Percentiles rank a stretch among this genome's conserved stretches.
Evolutionary conservation across 64 coral and sea anemone species (phyloP).

Genomic region (Exaiptasia diaphana): DNA sequence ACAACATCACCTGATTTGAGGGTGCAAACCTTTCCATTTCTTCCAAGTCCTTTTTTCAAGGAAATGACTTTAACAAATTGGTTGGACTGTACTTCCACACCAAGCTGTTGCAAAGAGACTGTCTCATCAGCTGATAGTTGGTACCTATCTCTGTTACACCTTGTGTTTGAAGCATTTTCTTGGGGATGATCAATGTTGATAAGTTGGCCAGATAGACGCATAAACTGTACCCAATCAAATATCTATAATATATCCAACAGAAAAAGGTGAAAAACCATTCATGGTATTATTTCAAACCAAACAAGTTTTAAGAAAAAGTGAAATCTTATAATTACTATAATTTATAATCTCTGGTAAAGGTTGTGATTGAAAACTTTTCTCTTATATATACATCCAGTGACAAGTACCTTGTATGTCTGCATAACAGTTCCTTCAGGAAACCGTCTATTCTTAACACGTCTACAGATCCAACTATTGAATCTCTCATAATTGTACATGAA

Average conservation of each 20-base stretch:
- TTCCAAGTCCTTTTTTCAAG: not conserved
- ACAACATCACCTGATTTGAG: not conserved
- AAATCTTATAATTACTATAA: too few relatives aligned
- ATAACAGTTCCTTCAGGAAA: constrained; percentile 49
- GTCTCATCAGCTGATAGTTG: not conserved
- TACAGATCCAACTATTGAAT: constrained; percentile 30
- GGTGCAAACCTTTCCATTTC: not conserved
- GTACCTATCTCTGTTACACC: not conserved
- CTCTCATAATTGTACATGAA: constrained; percentile 47
- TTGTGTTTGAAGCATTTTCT: not conserved
- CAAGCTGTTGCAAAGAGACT: not conserved
- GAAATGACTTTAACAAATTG: not conserved
- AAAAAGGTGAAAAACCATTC: too few relatives aligned
- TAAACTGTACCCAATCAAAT: constrained; percentile 33
- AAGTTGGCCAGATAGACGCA: constrained; percentile 6
- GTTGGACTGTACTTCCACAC: not conserved
- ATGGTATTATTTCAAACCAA: too few relatives aligned
- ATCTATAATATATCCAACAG: not conserved
- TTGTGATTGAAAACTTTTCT: too few relatives aligned
- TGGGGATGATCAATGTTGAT: not conserved
- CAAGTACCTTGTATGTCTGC: constrained; percentile 48
- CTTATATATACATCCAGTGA: not conserved
- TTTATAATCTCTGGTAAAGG: too few relatives aligned
- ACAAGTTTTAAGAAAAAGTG: too few relatives aligned
- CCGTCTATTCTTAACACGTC: constrained; percentile 21